phyloP scores from a whole-genome alignment of 2,797 vertebrate species.

The Diceros bicornis region DNA sequence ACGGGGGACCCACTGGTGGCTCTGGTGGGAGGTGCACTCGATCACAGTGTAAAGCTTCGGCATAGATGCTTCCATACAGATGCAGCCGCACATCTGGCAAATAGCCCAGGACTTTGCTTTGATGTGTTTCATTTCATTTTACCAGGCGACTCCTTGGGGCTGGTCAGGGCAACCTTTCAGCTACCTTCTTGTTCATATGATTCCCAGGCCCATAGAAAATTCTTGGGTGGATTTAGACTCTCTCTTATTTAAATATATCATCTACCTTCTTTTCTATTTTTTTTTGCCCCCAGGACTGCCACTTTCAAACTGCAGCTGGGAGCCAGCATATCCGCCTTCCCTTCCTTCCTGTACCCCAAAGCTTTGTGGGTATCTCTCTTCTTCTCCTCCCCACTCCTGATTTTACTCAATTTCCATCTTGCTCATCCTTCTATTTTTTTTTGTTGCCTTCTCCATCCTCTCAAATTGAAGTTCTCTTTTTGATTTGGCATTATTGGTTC shows the following conservation, averaged over 20 bases:
- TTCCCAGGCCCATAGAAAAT: neutral
- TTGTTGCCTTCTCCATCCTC: neutral
- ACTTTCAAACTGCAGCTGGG: neutral
- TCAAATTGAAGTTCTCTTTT: neutral
- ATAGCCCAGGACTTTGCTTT: neutral
- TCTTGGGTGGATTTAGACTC: neutral
- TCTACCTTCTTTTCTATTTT: neutral
- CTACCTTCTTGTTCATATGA: neutral
- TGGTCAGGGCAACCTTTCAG: neutral
- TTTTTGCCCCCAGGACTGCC: neutral
- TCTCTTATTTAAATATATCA: neutral
- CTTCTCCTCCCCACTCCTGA: neutral
- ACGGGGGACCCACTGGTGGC: neutral
- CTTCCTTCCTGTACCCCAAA: neutral
- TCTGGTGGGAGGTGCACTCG: neutral
- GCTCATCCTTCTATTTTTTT: neutral
- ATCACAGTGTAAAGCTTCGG: neutral
- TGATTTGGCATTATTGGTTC: neutral
- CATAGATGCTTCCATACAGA: neutral
- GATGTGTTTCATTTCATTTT: slow-evolving; percentile 46
- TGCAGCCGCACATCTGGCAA: neutral
- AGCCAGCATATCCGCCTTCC: neutral
- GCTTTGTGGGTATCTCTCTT: neutral
- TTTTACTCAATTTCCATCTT: neutral
- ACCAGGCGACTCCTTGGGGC: neutral